phyloP scores from a whole-genome alignment of 1,140 invertebrate species.

The Aphidius ervi region DNA sequence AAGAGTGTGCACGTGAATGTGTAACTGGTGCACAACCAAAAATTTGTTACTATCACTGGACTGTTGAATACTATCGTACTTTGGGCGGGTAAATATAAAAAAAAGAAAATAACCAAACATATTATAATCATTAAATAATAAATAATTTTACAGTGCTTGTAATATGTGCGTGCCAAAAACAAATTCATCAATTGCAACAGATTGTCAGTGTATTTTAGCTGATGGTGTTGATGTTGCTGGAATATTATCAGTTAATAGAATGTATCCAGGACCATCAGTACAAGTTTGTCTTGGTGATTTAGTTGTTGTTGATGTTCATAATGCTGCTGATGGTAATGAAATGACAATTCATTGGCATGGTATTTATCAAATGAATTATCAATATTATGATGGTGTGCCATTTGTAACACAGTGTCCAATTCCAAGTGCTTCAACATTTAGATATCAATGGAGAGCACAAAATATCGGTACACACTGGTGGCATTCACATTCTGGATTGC shows the following conservation, averaged over 20 bases:
- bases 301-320: slow-evolving; percentile 79
- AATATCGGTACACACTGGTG: slow-evolving; percentile 85
- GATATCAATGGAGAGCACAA: slow-evolving; percentile 69
- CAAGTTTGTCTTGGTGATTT: slow-evolving; percentile 83
- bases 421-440: slow-evolving; percentile 75
- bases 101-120: slow-evolving; percentile 17
- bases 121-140: background rate
- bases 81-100: slow-evolving; percentile 62
- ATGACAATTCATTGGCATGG: slow-evolving; percentile 87
- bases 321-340: slow-evolving; percentile 74
- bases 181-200: slow-evolving; percentile 57
- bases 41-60: slow-evolving; percentile 78
- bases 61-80: slow-evolving; percentile 74
- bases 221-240: slow-evolving; percentile 73
- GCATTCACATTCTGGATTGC: slow-evolving; percentile 83
- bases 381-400: slow-evolving; percentile 88
- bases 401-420: slow-evolving; percentile 90
- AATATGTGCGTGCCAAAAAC: slow-evolving; percentile 69
- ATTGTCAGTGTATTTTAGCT: slow-evolving; percentile 76
- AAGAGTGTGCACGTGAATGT: slow-evolving; percentile 74
- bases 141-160: slow-evolving; percentile 63
- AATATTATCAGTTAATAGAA: slow-evolving; percentile 74
- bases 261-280: slow-evolving; percentile 80
- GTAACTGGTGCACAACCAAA: slow-evolving; percentile 67
- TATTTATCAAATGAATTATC: slow-evolving; percentile 73